A percentile compares a stretch with the other conserved stretches of the same genome.
phyloP scores from a whole-genome alignment of 2,888 invertebrate species.

The Linnaemya tessellans region DNA sequence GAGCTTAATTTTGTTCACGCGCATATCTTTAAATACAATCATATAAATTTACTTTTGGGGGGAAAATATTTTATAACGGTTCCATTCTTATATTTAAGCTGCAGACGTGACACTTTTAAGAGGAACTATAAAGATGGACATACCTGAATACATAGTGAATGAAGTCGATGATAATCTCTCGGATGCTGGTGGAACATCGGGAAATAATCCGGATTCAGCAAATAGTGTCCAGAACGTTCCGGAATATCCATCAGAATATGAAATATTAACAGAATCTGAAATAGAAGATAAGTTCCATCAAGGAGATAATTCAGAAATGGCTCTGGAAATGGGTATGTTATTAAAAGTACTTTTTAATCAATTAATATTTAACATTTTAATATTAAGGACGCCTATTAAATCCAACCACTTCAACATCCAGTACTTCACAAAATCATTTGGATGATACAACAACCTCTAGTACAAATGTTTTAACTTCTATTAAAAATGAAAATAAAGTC shows the following conservation, averaged over 20 bases:
- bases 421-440: conserved; percentile 76
- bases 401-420: conserved; percentile 74
- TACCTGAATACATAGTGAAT: conserved; percentile 84
- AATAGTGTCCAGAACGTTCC: conserved; percentile 79
- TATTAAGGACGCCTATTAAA: conserved; percentile 79
- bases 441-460: conserved; percentile 75
- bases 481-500: conserved; percentile 79
- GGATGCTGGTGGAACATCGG: conserved; percentile 79
- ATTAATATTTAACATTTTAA: background rate
- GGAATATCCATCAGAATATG: conserved; percentile 83
- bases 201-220: conserved; percentile 80
- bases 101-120: conserved; percentile 83
- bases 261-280: conserved; percentile 83
- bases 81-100: conserved; percentile 75
- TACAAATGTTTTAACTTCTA: conserved; percentile 73
- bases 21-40: too few species aligned
- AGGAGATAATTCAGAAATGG: conserved; percentile 80
- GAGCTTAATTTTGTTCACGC: too few species aligned
- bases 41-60: background rate
- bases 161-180: conserved; percentile 82
- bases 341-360: background rate
- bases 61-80: background rate
- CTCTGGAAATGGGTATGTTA: conserved; percentile 82
- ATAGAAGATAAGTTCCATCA: conserved; percentile 81
- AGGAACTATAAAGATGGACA: conserved; percentile 85